Percentiles rank a stretch among this genome's conserved stretches.
These are phyloP conservation scores for Psittacus erithacus DNA, from an alignment of 2,113 vertebrate species.

Conservation along the genomic window DNA sequence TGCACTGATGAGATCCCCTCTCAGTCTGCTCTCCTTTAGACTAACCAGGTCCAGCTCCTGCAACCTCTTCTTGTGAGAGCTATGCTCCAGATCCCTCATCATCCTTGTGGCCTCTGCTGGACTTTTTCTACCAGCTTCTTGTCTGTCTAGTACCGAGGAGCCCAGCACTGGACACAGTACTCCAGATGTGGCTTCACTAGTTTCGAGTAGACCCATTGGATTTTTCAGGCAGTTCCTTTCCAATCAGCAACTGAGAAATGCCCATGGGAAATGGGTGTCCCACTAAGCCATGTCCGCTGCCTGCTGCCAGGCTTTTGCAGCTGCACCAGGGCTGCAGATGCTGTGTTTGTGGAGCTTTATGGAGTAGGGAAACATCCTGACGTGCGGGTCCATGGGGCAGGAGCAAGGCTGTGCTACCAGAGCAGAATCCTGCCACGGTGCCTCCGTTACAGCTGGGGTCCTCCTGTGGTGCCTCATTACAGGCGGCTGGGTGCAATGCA, in stretches of 20 bases:
- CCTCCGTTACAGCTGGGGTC: neutral
- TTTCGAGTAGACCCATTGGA: neutral
- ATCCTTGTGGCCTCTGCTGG: neutral
- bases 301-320: neutral
- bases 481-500: fast-evolving
- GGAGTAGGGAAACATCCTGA: neutral
- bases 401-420: neutral
- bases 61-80: neutral
- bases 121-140: neutral
- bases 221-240: neutral
- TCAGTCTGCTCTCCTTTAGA: neutral
- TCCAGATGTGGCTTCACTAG: neutral
- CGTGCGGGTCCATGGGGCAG: fast-evolving
- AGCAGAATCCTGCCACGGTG: neutral
- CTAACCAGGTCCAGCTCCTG: neutral
- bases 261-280: neutral
- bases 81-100: neutral
- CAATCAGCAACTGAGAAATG: fast-evolving
- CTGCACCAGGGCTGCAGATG: neutral
- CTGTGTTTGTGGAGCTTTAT: neutral
- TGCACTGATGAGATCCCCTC: neutral
- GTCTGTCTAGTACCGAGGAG: neutral
- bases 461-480: neutral
- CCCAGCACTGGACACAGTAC: neutral
- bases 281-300: neutral